Conservation (phyloP, 2,113 vertebrate species). For the Micromys minutus region DNA sequence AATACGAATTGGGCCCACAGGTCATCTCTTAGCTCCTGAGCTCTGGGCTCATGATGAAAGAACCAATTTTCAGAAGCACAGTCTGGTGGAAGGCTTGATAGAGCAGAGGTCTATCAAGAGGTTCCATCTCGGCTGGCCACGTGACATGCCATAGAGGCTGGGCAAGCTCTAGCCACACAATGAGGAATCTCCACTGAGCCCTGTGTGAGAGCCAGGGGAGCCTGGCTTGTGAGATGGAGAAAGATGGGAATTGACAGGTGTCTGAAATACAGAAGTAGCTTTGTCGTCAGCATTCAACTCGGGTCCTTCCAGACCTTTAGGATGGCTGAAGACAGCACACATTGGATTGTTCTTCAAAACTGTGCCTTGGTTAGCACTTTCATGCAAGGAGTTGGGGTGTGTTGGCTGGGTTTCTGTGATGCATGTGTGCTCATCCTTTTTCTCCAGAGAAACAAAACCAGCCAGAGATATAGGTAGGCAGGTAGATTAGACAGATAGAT, state of each 20-base stretch:
- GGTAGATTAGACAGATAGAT: background rate
- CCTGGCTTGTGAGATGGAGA: background rate
- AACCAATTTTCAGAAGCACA: conserved; percentile 61
- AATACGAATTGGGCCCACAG: conserved; percentile 27
- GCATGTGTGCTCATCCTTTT: background rate
- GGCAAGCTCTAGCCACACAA: background rate
- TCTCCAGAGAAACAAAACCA: background rate
- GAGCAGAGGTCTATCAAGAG: conserved; percentile 8
- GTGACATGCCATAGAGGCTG: background rate
- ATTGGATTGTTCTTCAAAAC: background rate
- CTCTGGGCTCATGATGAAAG: conserved; percentile 48
- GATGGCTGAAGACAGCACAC: background rate
- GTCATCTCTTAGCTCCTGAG: conserved; percentile 10
- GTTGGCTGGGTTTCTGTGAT: background rate
- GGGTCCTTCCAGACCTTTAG: background rate
- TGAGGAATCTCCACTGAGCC: background rate
- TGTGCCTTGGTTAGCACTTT: rapidly evolving
- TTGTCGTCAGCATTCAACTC: background rate
- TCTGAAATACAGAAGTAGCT: background rate
- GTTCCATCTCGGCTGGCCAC: background rate
- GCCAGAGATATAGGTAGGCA: background rate
- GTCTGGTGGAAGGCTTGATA: background rate
- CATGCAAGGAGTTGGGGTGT: background rate
- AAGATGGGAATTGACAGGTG: background rate
- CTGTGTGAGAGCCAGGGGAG: background rate